Conservation (phyloP, 2,113 vertebrate species). For the Corydoras maculifer region DNA sequence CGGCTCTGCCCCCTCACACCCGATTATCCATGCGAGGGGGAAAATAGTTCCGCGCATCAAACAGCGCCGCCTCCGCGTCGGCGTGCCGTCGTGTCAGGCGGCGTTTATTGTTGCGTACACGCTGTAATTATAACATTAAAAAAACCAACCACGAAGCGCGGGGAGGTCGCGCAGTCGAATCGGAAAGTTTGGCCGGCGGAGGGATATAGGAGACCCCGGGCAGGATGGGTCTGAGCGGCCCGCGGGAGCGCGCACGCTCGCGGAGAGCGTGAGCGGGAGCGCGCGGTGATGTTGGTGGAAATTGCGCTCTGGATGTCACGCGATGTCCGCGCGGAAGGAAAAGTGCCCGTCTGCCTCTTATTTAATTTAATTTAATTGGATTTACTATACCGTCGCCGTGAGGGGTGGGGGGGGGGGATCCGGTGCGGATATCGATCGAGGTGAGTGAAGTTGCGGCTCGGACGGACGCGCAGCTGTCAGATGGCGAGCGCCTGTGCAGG, state of each 20-base stretch:
- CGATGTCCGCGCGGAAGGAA: neutral
- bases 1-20: slow-evolving; percentile 69
- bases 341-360: neutral
- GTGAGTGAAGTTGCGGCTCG: slow-evolving; percentile 60
- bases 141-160: neutral
- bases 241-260: slow-evolving; percentile 13
- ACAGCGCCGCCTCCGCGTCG: no score
- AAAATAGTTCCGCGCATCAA: slow-evolving; percentile 59
- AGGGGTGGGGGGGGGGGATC: no score
- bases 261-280: slow-evolving; percentile 25
- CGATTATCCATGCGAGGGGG: slow-evolving; percentile 66
- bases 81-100: no score
- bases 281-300: slow-evolving; percentile 39
- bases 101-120: neutral
- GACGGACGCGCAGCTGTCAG: slow-evolving; percentile 4
- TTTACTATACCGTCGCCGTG: slow-evolving; percentile 28
- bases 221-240: neutral
- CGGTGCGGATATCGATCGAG: slow-evolving; percentile 49
- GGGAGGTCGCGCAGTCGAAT: neutral
- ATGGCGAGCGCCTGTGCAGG: no score
- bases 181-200: neutral
- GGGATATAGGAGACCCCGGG: neutral
- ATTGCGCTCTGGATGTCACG: slow-evolving; percentile 17
- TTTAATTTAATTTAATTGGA: neutral
- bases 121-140: neutral